Conservation (phyloP, 1,140 invertebrate genomes). For the Pteromalus puparum region DNA sequence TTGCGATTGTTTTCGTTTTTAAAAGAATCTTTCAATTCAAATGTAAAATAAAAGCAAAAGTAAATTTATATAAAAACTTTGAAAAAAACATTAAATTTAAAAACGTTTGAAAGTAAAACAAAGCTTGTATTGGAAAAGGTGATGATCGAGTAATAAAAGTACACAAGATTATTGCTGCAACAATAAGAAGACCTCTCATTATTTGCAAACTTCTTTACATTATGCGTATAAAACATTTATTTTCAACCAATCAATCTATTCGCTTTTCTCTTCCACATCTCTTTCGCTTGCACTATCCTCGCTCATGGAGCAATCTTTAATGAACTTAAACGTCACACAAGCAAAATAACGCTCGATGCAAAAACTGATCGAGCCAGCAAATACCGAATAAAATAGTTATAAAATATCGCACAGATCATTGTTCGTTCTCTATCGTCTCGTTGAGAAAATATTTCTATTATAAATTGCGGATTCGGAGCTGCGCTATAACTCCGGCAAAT, state of each 20-base stretch:
- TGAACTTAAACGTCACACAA: conserved; percentile 43
- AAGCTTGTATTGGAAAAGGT: too few relatives aligned
- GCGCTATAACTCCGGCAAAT: conserved; percentile 7
- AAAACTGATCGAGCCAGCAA: conserved; percentile 16
- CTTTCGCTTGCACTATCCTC: conserved; percentile 13
- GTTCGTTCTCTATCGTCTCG: conserved; percentile 16
- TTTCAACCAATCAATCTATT: conserved; percentile 54
- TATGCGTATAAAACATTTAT: conserved; percentile 64
- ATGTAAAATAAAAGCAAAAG: too few relatives aligned
- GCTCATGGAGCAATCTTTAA: conserved; percentile 44
- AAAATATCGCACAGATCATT: conserved; percentile 49
- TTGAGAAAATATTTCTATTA: conserved; percentile 43
- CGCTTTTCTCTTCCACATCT: conserved; percentile 46
- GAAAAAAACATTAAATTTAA: too few relatives aligned
- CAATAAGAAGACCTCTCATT: conserved; percentile 55
- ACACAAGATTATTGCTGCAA: conserved; percentile 3
- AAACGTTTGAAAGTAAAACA: too few relatives aligned
- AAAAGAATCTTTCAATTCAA: too few relatives aligned
- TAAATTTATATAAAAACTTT: too few relatives aligned
- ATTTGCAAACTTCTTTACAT: conserved; percentile 62
- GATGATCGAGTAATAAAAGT: not conserved
- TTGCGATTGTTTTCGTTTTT: too few relatives aligned
- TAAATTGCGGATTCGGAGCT: conserved; percentile 14
- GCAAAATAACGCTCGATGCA: conserved; percentile 24
- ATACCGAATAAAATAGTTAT: conserved; percentile 47